Evolutionary conservation across 2,888 invertebrate species (phyloP), one percentile per base, ranked within the genome.

Genomic region (Drosophila paranaensis): DNA sequence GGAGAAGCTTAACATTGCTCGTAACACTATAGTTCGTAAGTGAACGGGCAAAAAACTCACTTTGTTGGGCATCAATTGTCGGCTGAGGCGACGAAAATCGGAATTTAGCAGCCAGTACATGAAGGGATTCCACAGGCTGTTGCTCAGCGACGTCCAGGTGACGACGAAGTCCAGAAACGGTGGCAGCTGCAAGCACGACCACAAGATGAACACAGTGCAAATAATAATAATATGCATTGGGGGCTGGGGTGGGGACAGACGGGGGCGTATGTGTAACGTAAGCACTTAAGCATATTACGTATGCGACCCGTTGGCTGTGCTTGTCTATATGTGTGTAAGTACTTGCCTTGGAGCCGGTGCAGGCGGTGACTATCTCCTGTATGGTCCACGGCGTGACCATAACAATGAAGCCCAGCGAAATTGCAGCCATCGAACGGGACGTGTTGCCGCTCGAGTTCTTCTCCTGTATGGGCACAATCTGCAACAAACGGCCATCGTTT

Each of bases 341-440:
- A 80, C 81, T 90, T 93, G 95, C 95, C 94, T 96, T 96, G 83
- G 97, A 96, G 68, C 97, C 97, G 30, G 97, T 97, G 92, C 97
- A 97, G 37, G 97, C 97, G 42, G 96, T 97, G 45, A 97, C 97
- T 73, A 97, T 97, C 94, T 97, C 97, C 93, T 97, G 97, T 82
- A 97, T 97, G 55, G 97, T 97, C 94, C 97, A 97, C 48, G 97
- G 97, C 69, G 97, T 97, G 79, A 97, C 97, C 95, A 97, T 96
- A 67, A 97, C 97, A 91, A 97, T 97, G 94, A 97, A 97, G 66
- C 97, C 97, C 90, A 97, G 94, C 70, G 97, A 97, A 95, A 97
- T 97, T 57, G 97, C 97, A 0, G 97, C 97, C 97, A 97, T 97
- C 74, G 97, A 97, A 85, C 97, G 94, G 45, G 97, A 97, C 16